A percentile compares a stretch with the other conserved stretches of the same genome.
Evolutionary conservation across 2,797 vertebrate genomes (phyloP).

Genomic region (Lepus townsendii): DNA sequence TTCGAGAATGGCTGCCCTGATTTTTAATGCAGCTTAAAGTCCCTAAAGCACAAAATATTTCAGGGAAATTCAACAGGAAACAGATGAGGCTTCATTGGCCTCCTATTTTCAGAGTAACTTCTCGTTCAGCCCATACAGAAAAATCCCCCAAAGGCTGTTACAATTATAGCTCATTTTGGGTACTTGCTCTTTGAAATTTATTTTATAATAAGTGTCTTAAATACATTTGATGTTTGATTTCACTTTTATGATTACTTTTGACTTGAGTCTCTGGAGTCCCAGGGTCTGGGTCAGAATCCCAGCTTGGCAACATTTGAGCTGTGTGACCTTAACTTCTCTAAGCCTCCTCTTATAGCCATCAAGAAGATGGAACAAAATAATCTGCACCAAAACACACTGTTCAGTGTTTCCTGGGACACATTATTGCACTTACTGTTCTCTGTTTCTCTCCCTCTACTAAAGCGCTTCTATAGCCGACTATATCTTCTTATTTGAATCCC

Average conservation of each 20-base stretch:
- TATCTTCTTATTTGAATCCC: conserved; percentile 32
- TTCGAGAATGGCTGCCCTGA: conserved; percentile 5
- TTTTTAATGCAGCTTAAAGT: conserved; percentile 44
- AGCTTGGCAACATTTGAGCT: conserved; percentile 22
- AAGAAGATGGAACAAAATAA: conserved; percentile 38
- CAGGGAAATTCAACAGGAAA: conserved; percentile 36
- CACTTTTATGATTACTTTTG: conserved; percentile 27
- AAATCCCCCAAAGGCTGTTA: background rate
- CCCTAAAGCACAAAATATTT: conserved; percentile 55
- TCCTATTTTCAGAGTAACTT: conserved; percentile 23
- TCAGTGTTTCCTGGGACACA: background rate
- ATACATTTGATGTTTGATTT: conserved; percentile 58
- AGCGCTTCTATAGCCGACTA: background rate
- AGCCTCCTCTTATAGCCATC: background rate
- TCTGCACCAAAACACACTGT: background rate
- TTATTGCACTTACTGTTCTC: background rate
- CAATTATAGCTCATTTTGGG: conserved; percentile 6
- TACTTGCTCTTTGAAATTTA: conserved; percentile 24
- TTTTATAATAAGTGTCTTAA: conserved; percentile 29
- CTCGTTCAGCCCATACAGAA: background rate
- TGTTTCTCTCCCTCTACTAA: background rate
- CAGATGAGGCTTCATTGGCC: background rate
- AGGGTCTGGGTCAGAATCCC: background rate
- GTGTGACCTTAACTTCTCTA: background rate
- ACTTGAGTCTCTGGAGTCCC: conserved; percentile 24